Base-by-base conservation (phyloP, 2,888 invertebrate species). In the Tetragonisca angustula region DNA sequence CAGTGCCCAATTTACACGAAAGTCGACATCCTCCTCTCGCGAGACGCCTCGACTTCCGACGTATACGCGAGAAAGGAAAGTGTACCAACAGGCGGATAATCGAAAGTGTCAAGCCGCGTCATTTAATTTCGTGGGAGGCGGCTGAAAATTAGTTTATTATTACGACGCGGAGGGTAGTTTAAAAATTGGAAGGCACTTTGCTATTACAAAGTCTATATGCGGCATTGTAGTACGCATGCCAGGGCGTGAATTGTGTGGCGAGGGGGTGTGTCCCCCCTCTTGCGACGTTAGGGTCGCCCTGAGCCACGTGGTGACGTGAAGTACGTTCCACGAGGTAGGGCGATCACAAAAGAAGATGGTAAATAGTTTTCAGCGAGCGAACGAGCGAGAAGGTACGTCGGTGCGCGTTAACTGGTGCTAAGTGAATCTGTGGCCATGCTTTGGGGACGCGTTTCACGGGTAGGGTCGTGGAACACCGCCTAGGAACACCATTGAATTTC, bases 371-470 rank as follows among this genome's bases (percentile, higher is more conserved):
- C 54, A 68, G 50, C 54, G 72, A 72, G 56, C 27, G 76, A 69
- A 59, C 59, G 67, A 88, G 11, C 64, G 83, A 79, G 84, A 72
- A 52, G 36, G 81, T 27, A 5, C n/a, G 50, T 24, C 49, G 54
- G 68, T 50, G 68, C 88, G 88, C 90, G 90, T 91, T 93, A 93
- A 93, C 93, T 90, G 91, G 91, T 91, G 89, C 90, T 93, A 92
- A 94, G 92, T 92, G 92, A 93, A 92, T 92, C 90, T 92, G 92
- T 83, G 91, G 91, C 88, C 88, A 87, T 90, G 90, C 87, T 91
- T 90, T 90, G 89, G 88, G 89, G 90, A 89, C 88, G 86, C 87
- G 80, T 78, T 87, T 84, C 69, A 79, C 77, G 83, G 62, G 43
- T 76, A 83, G 89, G 88, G 89, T 87, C 79, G 81, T 43, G 79